Percentiles rank a stretch among this genome's conserved stretches.
These are phyloP conservation scores for Pararge aegeria DNA, from an alignment of 1,140 invertebrate genomes.

Conservation along the genomic window DNA sequence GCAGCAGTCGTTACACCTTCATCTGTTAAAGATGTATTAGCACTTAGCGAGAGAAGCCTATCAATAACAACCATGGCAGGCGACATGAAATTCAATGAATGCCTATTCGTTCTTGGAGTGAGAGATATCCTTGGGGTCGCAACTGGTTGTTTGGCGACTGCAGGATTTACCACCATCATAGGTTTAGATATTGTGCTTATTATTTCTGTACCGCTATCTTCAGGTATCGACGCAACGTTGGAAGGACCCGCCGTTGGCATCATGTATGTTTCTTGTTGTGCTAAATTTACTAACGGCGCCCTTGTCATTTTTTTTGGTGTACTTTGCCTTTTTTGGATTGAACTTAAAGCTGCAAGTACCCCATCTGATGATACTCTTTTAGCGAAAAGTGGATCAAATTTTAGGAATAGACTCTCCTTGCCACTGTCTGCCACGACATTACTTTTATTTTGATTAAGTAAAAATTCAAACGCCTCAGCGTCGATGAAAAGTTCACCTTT, in stretches of 20 bases:
- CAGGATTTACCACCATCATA: slow-evolving; percentile 69
- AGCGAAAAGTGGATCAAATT: slow-evolving; percentile 72
- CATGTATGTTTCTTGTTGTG: not conserved
- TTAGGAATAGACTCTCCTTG: slow-evolving; percentile 70
- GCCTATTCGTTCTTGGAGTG: slow-evolving; percentile 57
- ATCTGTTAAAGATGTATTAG: slow-evolving; percentile 47
- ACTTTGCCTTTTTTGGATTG: slow-evolving; percentile 56
- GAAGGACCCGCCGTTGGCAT: slow-evolving; percentile 33
- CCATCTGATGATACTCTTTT: slow-evolving; percentile 61
- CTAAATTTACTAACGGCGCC: not conserved
- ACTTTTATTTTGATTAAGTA: slow-evolving; percentile 65
- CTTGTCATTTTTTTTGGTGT: slow-evolving; percentile 48
- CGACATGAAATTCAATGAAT: slow-evolving; percentile 65
- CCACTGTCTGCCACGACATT: slow-evolving; percentile 63
- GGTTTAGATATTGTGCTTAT: slow-evolving; percentile 50
- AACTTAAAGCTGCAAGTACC: slow-evolving; percentile 48
- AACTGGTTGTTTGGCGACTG: slow-evolving; percentile 44
- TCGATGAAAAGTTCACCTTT: slow-evolving; percentile 68
- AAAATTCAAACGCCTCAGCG: slow-evolving; percentile 68
- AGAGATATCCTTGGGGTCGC: slow-evolving; percentile 47
- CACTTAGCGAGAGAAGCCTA: slow-evolving; percentile 65
- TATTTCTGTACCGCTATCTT: slow-evolving; percentile 42
- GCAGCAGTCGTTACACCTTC: slow-evolving; percentile 41
- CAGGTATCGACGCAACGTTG: slow-evolving; percentile 8
- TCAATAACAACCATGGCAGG: slow-evolving; percentile 74